Percentiles rank a stretch among this genome's conserved stretches.
Evolutionary conservation across 2,113 vertebrate genomes (phyloP).

Genomic region (Nesospiza acunhae): DNA sequence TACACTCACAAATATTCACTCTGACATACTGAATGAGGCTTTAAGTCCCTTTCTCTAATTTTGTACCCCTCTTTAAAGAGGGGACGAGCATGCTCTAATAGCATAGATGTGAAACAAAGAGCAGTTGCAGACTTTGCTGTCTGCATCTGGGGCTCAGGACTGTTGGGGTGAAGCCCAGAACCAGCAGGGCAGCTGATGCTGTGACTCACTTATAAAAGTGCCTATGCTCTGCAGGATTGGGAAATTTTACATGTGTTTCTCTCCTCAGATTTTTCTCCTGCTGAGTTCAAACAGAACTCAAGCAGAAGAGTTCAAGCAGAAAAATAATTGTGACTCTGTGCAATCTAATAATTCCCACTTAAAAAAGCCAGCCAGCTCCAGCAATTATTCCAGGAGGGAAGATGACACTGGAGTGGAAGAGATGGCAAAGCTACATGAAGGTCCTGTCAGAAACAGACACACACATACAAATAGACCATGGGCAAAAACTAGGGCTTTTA

Average conservation of each 20-base stretch:
- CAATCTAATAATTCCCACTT: not conserved
- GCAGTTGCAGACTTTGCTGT: not conserved
- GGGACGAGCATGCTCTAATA: not conserved
- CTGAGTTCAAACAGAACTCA: not conserved
- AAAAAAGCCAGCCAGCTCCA: not conserved
- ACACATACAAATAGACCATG: not conserved
- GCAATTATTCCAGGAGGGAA: not conserved
- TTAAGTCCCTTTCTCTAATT: not conserved
- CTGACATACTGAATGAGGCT: not conserved
- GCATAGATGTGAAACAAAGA: not conserved
- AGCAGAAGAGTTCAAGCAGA: not conserved
- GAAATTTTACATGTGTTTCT: not conserved
- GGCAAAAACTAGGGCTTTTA: not conserved
- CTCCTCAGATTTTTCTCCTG: not conserved
- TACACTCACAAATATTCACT: not conserved
- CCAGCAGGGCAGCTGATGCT: not conserved
- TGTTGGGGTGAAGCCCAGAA: not conserved
- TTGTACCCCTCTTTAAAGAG: not conserved
- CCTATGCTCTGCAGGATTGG: not conserved
- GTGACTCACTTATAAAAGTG: not conserved
- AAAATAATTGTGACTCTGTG: not conserved
- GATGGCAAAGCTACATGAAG: not conserved
- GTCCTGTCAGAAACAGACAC: not conserved
- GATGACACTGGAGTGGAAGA: not conserved
- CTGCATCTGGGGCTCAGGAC: not conserved